Base-by-base conservation (phyloP, 2,888 invertebrate genomes). In the Cataglyphis altisquamis region DNA sequence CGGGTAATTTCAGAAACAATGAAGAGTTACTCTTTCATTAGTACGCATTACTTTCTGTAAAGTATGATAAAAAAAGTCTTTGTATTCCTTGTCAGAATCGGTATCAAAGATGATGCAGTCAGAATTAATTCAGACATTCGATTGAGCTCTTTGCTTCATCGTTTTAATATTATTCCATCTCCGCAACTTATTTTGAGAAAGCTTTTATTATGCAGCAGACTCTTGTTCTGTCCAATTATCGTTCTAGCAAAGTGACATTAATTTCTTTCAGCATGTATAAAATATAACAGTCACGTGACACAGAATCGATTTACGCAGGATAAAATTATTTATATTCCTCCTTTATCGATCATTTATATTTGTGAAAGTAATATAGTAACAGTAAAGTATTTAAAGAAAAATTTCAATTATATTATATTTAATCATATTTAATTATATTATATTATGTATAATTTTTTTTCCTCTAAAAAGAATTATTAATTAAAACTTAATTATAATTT, bases 1-100 rank as follows among this genome's bases (percentile, higher is more conserved):
- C 64, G 74, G 68, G n/a, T 84, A 88, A 86, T 88, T 86, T 81
- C 83, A 84, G 82, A 85, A 88, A 88, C 82, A 84, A 86, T 86
- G 81, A 66, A 72, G 62, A 70, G 32, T 39, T 25, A 18, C 9
- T 32, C 3, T 57, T 72, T 68, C 4, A 32, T 77, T 68, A 77
- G n/a, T 39, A 39, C n/a, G 25, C 36, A n/a, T 67, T 67, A 52
- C 32, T n/a, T 10, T 41, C 25, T 48, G 15, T 29, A 18, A 15
- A 63, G 1, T 29, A n/a, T 9, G 1, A 25, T 18, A 41, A 77
- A 41, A 57, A 55, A 55, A n/a, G 5, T 41, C 25, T 41, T 68
- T 5, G 12, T 12, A 9, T 78, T 15, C 57, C n/a, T 41, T 10
- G 15, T 57, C 21, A 55, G 6, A 55, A 41, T 57, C 10, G 6